Conservation (phyloP, 1,140 invertebrate species). For the Calosoma granatense region DNA sequence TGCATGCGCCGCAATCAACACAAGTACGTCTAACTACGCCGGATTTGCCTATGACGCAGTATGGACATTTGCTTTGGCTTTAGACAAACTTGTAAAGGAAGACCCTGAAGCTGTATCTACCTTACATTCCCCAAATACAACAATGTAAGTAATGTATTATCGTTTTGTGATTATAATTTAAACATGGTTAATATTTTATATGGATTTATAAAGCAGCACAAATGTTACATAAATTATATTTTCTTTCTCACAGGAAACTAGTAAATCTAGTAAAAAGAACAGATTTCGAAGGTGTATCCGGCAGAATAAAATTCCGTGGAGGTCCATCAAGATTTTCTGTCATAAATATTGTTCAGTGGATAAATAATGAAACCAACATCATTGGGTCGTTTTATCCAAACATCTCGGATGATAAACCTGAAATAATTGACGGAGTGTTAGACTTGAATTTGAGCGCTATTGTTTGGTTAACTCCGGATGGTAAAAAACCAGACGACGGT, state of each 20-base stretch:
- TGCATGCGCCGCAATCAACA: not conserved
- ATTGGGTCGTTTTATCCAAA: constrained; percentile 57
- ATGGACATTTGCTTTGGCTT: constrained; percentile 69
- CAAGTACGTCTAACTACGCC: constrained; percentile 43
- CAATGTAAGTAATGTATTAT: constrained; percentile 37
- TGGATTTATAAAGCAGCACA: not conserved
- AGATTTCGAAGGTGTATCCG: constrained; percentile 68
- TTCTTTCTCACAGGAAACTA: constrained; percentile 33
- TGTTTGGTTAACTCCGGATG: constrained; percentile 51
- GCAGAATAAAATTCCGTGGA: constrained; percentile 57
- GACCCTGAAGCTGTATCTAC: constrained; percentile 46
- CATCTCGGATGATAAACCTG: constrained; percentile 29
- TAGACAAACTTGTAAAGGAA: constrained; percentile 50
- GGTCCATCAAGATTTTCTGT: constrained; percentile 56
- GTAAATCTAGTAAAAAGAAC: constrained; percentile 45
- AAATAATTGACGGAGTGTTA: constrained; percentile 38
- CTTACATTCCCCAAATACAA: constrained; percentile 46
- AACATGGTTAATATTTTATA: constrained; percentile 5
- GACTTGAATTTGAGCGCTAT: constrained; percentile 45
- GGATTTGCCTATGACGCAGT: constrained; percentile 76
- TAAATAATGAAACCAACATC: constrained; percentile 39
- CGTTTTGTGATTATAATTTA: not conserved
- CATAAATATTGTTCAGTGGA: constrained; percentile 62
- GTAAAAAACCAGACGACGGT: constrained; percentile 56
- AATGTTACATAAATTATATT: not conserved